Evolutionary conservation across 2,113 vertebrate species (phyloP), one percentile per base, ranked within the genome.

Genomic region (Procavia capensis): DNA sequence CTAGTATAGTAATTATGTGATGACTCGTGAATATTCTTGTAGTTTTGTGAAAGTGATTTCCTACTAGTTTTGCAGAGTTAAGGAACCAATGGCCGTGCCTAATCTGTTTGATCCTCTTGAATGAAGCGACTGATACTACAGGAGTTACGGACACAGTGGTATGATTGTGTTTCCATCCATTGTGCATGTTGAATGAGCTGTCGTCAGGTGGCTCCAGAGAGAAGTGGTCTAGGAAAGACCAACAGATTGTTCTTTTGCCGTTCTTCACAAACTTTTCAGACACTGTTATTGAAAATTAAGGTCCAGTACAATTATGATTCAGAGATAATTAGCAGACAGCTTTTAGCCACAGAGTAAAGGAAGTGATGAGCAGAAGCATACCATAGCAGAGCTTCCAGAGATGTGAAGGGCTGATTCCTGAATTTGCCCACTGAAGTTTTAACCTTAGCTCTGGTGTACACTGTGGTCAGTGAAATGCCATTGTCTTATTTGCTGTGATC

Each of bases 221-320:
- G 93, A 97, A 95, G 95, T 75, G 94, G 91, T 96, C 95, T 94
- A 78, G 72, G 59, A 96, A 97, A 97, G 93, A 98, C 78, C 97
- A 98, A 97, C 93, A 34, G 79, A 91, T 90, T 95, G 75, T 90
- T 97, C 97, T 98, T 98, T 98, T 95, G 84, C 98, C 96, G 96
- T 97, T 97, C 96, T 97, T 97, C 96, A 97, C 98, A 98, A 98
- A 98, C 98, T 98, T 98, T 98, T 99, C 98, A 99, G 98, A 98
- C 98, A 98, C 98, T 98, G 99, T 99, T 99, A 99, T 98, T 98
- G 98, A 98, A 99, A 99, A 99, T 99, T 98, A 99, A 99, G 98
- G 98, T 99, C 99, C 98, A 98, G 98, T 99, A 98, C 98, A 98
- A 98, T 98, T 99, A 98, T 98, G 98, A 99, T 99, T 99, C 99